Percentiles rank a stretch among this genome's conserved stretches.
phyloP scores from a whole-genome alignment of 2,797 vertebrate genomes.

The Etheostoma perlongum region DNA sequence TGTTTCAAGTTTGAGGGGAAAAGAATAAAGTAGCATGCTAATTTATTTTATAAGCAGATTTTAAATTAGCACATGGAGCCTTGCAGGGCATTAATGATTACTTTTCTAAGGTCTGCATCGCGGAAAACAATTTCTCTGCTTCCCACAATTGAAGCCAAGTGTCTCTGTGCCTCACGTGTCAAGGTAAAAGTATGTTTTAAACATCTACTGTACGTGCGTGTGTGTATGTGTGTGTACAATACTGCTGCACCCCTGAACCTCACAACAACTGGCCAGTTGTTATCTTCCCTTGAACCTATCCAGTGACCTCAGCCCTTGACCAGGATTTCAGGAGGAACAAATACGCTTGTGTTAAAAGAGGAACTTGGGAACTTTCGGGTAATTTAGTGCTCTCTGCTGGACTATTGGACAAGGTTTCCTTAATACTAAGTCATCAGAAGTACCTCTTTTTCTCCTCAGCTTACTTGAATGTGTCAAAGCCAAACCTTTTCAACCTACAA shows the following conservation, averaged over 20 bases:
- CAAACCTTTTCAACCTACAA: conserved; percentile 60
- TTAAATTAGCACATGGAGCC: conserved; percentile 67
- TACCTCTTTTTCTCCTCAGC: conserved; percentile 34
- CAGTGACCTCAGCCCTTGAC: conserved; percentile 43
- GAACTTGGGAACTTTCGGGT: conserved; percentile 35
- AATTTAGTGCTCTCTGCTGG: conserved; percentile 50
- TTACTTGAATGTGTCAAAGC: conserved; percentile 56
- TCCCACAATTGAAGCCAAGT: conserved; percentile 44
- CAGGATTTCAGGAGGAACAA: conserved; percentile 41
- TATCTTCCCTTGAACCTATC: conserved; percentile 57
- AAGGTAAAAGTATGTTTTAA: conserved; percentile 29
- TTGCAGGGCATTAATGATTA: conserved; percentile 76
- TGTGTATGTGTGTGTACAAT: conserved; percentile 12
- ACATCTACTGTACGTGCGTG: neutral
- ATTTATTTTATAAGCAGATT: conserved; percentile 70
- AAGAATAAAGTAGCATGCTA: conserved; percentile 63
- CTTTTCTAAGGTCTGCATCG: conserved; percentile 64
- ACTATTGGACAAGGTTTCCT: conserved; percentile 26
- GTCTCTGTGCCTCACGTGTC: conserved; percentile 37
- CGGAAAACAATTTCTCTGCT: conserved; percentile 58
- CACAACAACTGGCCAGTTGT: conserved; percentile 42
- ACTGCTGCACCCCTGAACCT: conserved; percentile 19
- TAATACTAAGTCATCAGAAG: conserved; percentile 32
- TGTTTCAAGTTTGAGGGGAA: conserved; percentile 74
- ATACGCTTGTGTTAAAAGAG: conserved; percentile 29